Conservation (phyloP, 2,888 invertebrate species). For the Platycnemis pennipes region DNA sequence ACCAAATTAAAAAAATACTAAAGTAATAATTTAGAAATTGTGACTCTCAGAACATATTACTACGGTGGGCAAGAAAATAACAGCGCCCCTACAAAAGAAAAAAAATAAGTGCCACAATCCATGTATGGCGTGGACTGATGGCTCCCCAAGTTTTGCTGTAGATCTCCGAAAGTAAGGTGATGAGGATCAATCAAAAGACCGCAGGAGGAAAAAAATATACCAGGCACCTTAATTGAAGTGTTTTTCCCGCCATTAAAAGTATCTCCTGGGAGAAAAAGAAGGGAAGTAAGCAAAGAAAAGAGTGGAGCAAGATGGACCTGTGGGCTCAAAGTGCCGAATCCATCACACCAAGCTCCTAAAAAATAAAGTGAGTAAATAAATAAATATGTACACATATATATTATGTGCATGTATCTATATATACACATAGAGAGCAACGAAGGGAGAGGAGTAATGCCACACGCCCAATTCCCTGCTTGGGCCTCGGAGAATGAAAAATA, state of each 20-base stretch:
- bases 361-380: not conserved
- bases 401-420: not conserved
- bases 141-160: not conserved
- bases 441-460: not conserved
- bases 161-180: not conserved
- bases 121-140: not conserved
- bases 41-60: too few relatives aligned
- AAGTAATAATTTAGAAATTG: too few relatives aligned
- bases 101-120: not conserved
- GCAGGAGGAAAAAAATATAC: not conserved
- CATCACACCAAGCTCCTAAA: constrained; percentile 7
- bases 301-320: constrained; percentile 3
- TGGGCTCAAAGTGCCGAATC: constrained; percentile 49
- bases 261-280: not conserved
- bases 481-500: constrained; percentile 43
- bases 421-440: not conserved
- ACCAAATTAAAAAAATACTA: too few relatives aligned
- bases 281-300: not conserved
- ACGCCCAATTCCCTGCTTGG: not conserved
- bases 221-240: constrained; percentile 4
- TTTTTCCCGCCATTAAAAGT: constrained; percentile 37
- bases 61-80: too few relatives aligned
- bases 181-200: not conserved
- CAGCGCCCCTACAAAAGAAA: not conserved
- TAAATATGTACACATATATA: not conserved